These are phyloP conservation scores for Drosophila ogumai DNA, from an alignment of 1,140 invertebrate species.

Conservation along the genomic window DNA sequence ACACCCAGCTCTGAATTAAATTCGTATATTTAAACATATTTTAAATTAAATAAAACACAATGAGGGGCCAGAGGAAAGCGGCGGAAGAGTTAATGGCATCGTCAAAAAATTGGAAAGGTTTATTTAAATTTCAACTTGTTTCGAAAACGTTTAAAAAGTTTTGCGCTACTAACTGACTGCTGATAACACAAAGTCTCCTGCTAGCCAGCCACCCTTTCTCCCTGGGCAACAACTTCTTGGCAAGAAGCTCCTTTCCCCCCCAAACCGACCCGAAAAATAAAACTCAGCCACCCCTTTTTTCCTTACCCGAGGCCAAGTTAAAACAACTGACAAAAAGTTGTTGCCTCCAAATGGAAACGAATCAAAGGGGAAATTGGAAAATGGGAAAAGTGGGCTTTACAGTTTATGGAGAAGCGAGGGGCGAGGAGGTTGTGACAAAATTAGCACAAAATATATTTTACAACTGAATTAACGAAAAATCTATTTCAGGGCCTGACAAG, in stretches of 20 bases:
- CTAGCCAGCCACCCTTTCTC: not conserved
- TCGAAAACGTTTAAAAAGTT: conserved; percentile 83
- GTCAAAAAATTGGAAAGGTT: conserved; percentile 80
- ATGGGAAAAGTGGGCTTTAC: conserved; percentile 20
- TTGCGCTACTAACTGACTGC: conserved; percentile 80
- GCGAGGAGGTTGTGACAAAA: conserved; percentile 56
- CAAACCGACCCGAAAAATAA: not conserved
- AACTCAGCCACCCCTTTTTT: conserved; percentile 24
- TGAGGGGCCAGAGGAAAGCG: not conserved
- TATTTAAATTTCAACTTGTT: conserved; percentile 83
- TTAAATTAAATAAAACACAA: conserved; percentile 33
- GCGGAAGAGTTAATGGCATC: conserved; percentile 46
- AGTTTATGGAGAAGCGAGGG: not conserved
- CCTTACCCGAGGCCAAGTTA: conserved; percentile 63
- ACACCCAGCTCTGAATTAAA: not conserved
- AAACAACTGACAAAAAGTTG: conserved; percentile 78
- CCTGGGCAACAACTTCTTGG: conserved; percentile 3
- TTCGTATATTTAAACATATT: too few species aligned
- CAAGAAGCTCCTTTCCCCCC: not conserved
- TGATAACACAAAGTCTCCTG: conserved; percentile 72
- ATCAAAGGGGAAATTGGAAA: conserved; percentile 34
- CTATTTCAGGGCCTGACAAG: conserved; percentile 24
- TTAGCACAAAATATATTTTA: conserved; percentile 79
- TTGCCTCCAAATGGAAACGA: conserved; percentile 48
- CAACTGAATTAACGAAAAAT: conserved; percentile 14